phyloP scores from a whole-genome alignment of 2,113 vertebrate species.

The Nannobrachium achirus region DNA sequence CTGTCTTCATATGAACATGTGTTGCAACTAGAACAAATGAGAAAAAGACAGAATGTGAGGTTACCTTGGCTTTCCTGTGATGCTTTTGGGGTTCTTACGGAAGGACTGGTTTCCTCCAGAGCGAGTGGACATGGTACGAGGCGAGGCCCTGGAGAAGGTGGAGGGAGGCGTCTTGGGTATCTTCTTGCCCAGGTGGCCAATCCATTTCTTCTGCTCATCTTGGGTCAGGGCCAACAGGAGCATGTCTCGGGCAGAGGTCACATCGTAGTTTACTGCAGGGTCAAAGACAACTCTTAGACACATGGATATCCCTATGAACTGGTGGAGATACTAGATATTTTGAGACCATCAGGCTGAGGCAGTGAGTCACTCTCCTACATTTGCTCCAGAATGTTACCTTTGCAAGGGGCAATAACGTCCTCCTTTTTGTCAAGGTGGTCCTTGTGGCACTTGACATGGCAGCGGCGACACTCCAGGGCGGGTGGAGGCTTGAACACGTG shows the following conservation, averaged over 20 bases:
- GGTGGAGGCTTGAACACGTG: conserved; percentile 97
- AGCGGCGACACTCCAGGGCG: conserved; percentile 95
- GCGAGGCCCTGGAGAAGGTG: conserved; percentile 91
- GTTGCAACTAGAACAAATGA: neutral
- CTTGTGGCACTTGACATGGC: conserved; percentile 98
- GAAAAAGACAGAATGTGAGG: conserved; percentile 10
- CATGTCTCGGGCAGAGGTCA: conserved; percentile 97
- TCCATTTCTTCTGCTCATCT: conserved; percentile 99
- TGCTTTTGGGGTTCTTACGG: conserved; percentile 93
- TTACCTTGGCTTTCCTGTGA: conserved; percentile 96
- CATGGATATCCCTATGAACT: too few relatives aligned
- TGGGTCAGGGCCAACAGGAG: conserved; percentile 93
- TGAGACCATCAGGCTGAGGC: too few relatives aligned
- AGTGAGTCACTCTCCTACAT: too few relatives aligned
- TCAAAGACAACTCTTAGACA: conserved; percentile 10
- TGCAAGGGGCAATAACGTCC: conserved; percentile 97
- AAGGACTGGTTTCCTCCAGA: conserved; percentile 96
- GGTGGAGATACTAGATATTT: too few relatives aligned
- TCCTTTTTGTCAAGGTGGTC: conserved; percentile 99
- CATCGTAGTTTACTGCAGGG: conserved; percentile 92
- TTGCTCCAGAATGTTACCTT: conserved; percentile 81
- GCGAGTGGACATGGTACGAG: conserved; percentile 92
- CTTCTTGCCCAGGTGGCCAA: conserved; percentile 97
- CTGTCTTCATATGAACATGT: conserved; percentile 1
- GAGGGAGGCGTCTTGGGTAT: conserved; percentile 96